A percentile compares a stretch with the other conserved stretches of the same genome.
Evolutionary conservation across 2,888 invertebrate genomes (phyloP).

Genomic region (Anaspis maculata): DNA sequence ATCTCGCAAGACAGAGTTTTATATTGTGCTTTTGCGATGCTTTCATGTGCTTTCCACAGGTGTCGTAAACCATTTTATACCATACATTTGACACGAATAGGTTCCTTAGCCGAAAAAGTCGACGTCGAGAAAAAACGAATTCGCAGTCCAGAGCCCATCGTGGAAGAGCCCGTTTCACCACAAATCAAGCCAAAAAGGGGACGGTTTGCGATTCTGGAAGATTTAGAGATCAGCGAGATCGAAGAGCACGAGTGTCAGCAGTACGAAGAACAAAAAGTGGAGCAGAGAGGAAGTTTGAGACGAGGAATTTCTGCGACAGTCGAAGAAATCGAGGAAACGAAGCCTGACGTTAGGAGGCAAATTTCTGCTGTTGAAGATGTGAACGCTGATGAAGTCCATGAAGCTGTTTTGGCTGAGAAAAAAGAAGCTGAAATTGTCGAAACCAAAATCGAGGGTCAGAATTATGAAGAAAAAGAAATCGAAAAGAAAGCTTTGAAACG

Average conservation of each 20-base stretch:
- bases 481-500: too few relatives aligned
- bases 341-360: too few relatives aligned
- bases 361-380: too few relatives aligned
- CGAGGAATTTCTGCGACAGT: slow-evolving; percentile 27
- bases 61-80: too few relatives aligned
- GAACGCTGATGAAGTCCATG: slow-evolving; percentile 29
- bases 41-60: slow-evolving; percentile 13
- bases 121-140: slow-evolving; percentile 23
- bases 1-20: slow-evolving; percentile 11
- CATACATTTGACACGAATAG: slow-evolving; percentile 8
- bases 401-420: background rate
- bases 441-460: background rate
- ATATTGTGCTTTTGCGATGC: slow-evolving; percentile 12
- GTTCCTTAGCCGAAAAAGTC: slow-evolving; percentile 23
- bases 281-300: too few relatives aligned
- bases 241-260: slow-evolving; percentile 16
- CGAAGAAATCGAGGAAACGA: slow-evolving; percentile 31
- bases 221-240: slow-evolving; percentile 24
- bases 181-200: too few relatives aligned
- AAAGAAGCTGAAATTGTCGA: background rate
- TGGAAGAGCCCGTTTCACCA: slow-evolving; percentile 30
- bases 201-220: too few relatives aligned
- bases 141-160: slow-evolving; percentile 24
- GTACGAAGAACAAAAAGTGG: slow-evolving; percentile 17
- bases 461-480: too few relatives aligned